Percentiles rank a stretch among this genome's conserved stretches.
Conservation (phyloP, 2,797 vertebrate species). For the Lacerta viridis region DNA sequence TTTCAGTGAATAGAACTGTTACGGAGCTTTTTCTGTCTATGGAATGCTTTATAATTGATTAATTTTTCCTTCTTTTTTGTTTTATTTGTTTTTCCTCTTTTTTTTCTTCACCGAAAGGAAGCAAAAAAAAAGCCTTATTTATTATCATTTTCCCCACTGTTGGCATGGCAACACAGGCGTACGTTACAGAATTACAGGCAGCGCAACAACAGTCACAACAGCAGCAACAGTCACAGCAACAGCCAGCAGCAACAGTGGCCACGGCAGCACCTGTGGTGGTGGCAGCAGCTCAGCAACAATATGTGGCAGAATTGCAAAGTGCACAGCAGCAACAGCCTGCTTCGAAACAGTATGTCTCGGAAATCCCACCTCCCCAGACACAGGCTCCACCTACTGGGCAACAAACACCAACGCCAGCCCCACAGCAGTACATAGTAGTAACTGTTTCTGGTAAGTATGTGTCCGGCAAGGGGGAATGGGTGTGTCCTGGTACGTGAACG, state of each 20-base stretch:
- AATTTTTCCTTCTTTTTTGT: conserved; percentile 64
- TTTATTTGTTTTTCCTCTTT: conserved; percentile 39
- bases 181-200: conserved; percentile 89
- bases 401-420: conserved; percentile 62
- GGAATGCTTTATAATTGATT: conserved; percentile 63
- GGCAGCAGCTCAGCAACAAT: conserved; percentile 73
- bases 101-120: conserved; percentile 72
- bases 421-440: conserved; percentile 93
- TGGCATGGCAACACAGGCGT: conserved; percentile 92
- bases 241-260: conserved; percentile 62
- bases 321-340: conserved; percentile 81
- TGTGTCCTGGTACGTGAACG: background rate
- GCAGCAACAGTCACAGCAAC: conserved; percentile 67
- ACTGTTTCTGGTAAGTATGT: conserved; percentile 90
- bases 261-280: conserved; percentile 35
- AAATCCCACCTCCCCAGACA: conserved; percentile 81
- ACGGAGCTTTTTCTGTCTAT: conserved; percentile 54
- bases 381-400: conserved; percentile 78
- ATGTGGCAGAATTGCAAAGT: conserved; percentile 77
- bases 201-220: conserved; percentile 83
- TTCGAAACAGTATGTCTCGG: conserved; percentile 85
- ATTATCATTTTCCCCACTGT: conserved; percentile 70
- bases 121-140: conserved; percentile 77
- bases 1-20: conserved; percentile 42
- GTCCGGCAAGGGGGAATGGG: background rate